phyloP scores from a whole-genome alignment of 2,113 vertebrate genomes.

The Pluvianellus socialis region DNA sequence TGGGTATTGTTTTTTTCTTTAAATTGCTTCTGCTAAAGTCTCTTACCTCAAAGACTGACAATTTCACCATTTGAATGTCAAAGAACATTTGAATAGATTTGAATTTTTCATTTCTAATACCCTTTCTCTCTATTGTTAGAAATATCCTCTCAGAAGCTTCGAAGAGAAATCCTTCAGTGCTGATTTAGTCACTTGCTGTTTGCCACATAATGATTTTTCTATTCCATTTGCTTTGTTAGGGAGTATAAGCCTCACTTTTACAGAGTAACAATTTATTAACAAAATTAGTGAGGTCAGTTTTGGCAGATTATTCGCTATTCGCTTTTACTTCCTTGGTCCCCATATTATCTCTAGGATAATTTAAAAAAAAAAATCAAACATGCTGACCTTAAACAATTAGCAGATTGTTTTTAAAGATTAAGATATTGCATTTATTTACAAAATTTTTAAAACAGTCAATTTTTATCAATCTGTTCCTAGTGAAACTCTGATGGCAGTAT shows the following conservation, averaged over 20 bases:
- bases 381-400: neutral
- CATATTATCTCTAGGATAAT: neutral
- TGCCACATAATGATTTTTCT: slow-evolving; percentile 13
- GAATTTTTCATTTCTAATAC: slow-evolving; percentile 48
- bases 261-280: neutral
- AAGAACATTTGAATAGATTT: slow-evolving; percentile 36
- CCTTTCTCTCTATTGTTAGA: slow-evolving; percentile 19
- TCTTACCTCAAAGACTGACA: slow-evolving; percentile 27
- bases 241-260: neutral
- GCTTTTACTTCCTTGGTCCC: neutral
- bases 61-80: slow-evolving; percentile 37
- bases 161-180: slow-evolving; percentile 16
- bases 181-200: slow-evolving; percentile 22
- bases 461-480: neutral
- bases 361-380: neutral
- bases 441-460: neutral
- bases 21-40: slow-evolving; percentile 11
- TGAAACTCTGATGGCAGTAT: neutral
- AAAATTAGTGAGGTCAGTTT: neutral
- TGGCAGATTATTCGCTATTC: neutral
- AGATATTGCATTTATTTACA: neutral
- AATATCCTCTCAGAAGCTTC: slow-evolving; percentile 2
- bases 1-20: neutral
- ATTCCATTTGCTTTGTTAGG: neutral
- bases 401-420: neutral